phyloP scores from a whole-genome alignment of 2,797 vertebrate genomes.

The Xerus rutilus region DNA sequence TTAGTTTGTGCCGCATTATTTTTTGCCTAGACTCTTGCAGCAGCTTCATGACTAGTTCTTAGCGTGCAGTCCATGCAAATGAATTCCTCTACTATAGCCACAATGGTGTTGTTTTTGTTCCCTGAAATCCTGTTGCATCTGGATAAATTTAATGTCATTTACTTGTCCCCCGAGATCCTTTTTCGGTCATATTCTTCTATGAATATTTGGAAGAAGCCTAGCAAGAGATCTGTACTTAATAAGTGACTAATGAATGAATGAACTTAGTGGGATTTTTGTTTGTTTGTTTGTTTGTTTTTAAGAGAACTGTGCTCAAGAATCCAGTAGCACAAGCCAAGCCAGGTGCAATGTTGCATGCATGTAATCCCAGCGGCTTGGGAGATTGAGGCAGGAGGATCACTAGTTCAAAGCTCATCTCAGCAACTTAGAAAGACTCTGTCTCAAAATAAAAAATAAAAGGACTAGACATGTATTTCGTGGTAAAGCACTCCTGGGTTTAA shows the following conservation, averaged over 20 bases:
- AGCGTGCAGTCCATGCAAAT: not conserved
- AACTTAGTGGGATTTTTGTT: not conserved
- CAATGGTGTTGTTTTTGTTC: not conserved
- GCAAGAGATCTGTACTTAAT: not conserved
- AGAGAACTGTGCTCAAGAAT: not conserved
- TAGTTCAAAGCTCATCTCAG: too few species aligned
- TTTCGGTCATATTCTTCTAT: not conserved
- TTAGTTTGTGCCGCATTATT: not conserved
- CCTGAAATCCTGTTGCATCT: not conserved
- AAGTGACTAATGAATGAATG: not conserved
- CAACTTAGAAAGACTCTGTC: too few species aligned
- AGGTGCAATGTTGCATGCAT: too few species aligned
- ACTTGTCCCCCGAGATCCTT: too few species aligned
- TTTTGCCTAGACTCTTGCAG: not conserved
- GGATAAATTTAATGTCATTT: not conserved
- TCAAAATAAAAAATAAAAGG: not conserved
- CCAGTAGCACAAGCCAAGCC: not conserved
- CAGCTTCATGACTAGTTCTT: not conserved
- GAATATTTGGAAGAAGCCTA: not conserved
- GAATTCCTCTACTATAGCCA: not conserved
- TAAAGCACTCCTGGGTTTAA: too few species aligned
- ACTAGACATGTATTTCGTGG: too few species aligned
- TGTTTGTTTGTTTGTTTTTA: not conserved
- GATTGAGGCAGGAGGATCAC: too few species aligned
- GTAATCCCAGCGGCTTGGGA: too few species aligned